Base-by-base conservation (phyloP, 2,888 invertebrate species). In the Scaptomyza parva region DNA sequence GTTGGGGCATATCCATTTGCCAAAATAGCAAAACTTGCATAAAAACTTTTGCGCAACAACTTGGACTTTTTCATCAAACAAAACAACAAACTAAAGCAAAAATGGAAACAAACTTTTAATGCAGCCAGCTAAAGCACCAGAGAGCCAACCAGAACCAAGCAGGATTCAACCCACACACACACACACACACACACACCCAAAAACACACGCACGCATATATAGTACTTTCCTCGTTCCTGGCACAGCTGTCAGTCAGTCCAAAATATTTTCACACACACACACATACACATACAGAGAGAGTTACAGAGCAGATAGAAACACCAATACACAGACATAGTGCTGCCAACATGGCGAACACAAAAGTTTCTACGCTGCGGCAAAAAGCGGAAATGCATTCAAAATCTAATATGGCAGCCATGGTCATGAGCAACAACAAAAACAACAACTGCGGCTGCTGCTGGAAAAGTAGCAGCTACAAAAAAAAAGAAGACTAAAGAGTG, bases 351-450 rank as follows among this genome's bases (percentile, higher is more conserved):
- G 88, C 86, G 86, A 83, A 83, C 88, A 87, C 88, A 87, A 83
- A 83, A 86, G 86, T 88, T 88, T 69, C 59, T 72, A 70, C 76
- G 84, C 84, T 85, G 87, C 86, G 86, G 88, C 88, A 88, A 86
- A 84, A 82, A 80, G 87, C 86, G 86, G 86, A 86, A 88, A 86
- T 86, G 86, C 86, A 86, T 88, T 88, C 86, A 88, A 88, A 86
- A 86, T 86, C 88, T 86, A 86, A 86, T 86, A 86, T 86, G 86
- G 86, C 86, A 86, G 86, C 88, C 86, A 88, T 86, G 86, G 86
- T 86, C 86, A 86, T 86, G 86, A 87, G 87, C 88, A 86, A 70
- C 76, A 66, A 66, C 64, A 47, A 22, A 53, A 58, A 12, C 47
- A 44, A 41, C 43, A 35, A 9, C 35, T 17, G 37, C 17, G 3